Base-by-base conservation (phyloP, 2,888 invertebrate genomes). In the Drosophila demipolita region DNA sequence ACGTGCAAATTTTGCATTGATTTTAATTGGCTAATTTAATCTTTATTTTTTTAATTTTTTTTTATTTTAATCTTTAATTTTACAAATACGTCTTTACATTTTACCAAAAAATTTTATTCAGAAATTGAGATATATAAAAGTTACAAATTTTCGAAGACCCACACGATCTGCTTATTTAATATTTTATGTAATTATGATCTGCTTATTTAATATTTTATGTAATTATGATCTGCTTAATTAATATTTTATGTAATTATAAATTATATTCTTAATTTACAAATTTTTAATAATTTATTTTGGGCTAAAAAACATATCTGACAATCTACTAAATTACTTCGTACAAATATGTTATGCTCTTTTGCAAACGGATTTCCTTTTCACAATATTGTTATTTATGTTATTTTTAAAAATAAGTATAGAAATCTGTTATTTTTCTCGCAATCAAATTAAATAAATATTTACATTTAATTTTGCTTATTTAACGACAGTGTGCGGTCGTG, bases 401-500 rank as follows among this genome's bases (percentile, higher is more conserved):
- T 45, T 23, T 45, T 26, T 45, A 15, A 33, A 33, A 8, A 33
- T 58, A 29, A 17, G 9, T 12, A 49, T 12, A 23, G 1, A 15
- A 45, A 20, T 36, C 3, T 45, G 33, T 36, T 58, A 23, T 61
- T 32, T 42, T n/a, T 20, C 15, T 33, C 36, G 3, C 26, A 40
- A 7, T 42, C 35, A 20, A 62, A 58, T 49, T n/a, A 38, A 61
- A 36, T 53, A 26, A 20, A n/a, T 36, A 50, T 54, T 40, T 50
- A 5, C 36, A 7, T 33, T n/a, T 20, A 12, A 32, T 57, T 72
- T n/a, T 38, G 32, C 1, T 42, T 42, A 9, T 9, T 58, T 15
- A 11, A 26, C 2, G 42, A 23, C 71, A 79, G 26, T 66, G 82
- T 72, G 73, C 64, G 57, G 55, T 55, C 64, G 50, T 70, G 69